Evolutionary conservation across 2,113 vertebrate species (phyloP), one percentile per base, ranked within the genome.

Genomic region (Perca schrenkii): DNA sequence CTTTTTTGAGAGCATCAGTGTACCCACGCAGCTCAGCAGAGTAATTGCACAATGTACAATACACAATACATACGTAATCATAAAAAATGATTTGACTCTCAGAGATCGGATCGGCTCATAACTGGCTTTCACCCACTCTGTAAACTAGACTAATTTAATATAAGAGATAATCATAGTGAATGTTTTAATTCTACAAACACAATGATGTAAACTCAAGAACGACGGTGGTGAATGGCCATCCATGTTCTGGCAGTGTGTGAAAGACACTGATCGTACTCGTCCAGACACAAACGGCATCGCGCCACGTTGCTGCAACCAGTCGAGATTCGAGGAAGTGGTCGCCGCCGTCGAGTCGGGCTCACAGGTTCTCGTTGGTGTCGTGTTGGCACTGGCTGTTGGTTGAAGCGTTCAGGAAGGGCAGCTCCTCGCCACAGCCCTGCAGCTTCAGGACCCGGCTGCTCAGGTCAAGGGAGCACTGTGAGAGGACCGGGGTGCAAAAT

Each of bases 401-500:
- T 3, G 87, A 62, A 8, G 90, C 75, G n/a, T 93, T 94, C 87
- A 98, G 89, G 93, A 98, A 98, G 80, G 96, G 97, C 85, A 99
- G 93, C 87, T 97, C 97, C 68, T 96, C 94, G 69, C 85, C 93
- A 2, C 94, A 92, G 64, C 93, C 94, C 83, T 93, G 94, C 82
- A 96, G 94, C 73, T 92, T 94, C 88, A 98, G 94, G 60, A 96
- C 94, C 74, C 94, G 94, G 10, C 79, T 92, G 57, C 95, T 94
- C 93, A 99, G 93, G 93, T 98, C 97, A 34, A 98, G 93, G 88
- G 97, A 98, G 92, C 97, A 97, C 97, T 98, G 88, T 22, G 57
- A 61, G 69, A 71, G 34, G 87, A 11, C 10, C 40, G 10, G 40
- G 40, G 40, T 43, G 40, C 10, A 43, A 43, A 43, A 43, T 43